Percentiles rank a stretch among this genome's conserved stretches.
These are phyloP conservation scores for Bos indicus DNA, from an alignment of 2,113 vertebrate genomes.

Conservation along the genomic window DNA sequence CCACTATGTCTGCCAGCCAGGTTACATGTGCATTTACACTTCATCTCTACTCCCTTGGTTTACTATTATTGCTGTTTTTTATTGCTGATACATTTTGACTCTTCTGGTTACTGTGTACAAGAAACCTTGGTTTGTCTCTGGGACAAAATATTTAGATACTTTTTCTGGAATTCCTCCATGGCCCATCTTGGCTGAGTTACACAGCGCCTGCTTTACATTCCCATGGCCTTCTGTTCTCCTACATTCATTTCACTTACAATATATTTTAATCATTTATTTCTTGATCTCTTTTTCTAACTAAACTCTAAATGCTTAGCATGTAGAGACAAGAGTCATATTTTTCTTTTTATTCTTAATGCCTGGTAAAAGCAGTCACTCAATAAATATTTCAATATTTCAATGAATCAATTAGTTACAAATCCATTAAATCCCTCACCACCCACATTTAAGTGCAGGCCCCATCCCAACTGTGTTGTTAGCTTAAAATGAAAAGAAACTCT, in stretches of 20 bases:
- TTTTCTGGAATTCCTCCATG: neutral
- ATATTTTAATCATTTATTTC: neutral
- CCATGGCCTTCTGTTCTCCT: neutral
- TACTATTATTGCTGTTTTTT: neutral
- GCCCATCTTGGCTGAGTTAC: neutral
- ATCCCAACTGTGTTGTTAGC: slow-evolving; percentile 7
- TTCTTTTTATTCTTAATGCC: neutral
- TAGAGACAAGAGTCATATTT: neutral
- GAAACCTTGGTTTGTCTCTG: neutral
- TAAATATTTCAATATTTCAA: slow-evolving; percentile 1
- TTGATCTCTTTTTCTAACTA: neutral
- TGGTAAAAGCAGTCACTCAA: neutral
- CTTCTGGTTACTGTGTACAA: neutral
- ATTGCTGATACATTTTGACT: neutral
- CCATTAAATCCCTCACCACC: slow-evolving; percentile 11
- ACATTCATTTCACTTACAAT: neutral
- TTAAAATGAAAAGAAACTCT: slow-evolving; percentile 41
- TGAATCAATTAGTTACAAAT: slow-evolving; percentile 11
- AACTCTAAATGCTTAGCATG: neutral
- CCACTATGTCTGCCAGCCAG: neutral
- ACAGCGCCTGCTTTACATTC: neutral
- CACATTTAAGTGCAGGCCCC: slow-evolving; percentile 34
- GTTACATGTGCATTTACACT: neutral
- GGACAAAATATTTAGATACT: neutral
- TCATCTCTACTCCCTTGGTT: neutral